Percentiles rank a stretch among this genome's conserved stretches.
These are phyloP conservation scores for Hemitrygon akajei DNA, from an alignment of 2,797 vertebrate genomes.

Conservation along the genomic window DNA sequence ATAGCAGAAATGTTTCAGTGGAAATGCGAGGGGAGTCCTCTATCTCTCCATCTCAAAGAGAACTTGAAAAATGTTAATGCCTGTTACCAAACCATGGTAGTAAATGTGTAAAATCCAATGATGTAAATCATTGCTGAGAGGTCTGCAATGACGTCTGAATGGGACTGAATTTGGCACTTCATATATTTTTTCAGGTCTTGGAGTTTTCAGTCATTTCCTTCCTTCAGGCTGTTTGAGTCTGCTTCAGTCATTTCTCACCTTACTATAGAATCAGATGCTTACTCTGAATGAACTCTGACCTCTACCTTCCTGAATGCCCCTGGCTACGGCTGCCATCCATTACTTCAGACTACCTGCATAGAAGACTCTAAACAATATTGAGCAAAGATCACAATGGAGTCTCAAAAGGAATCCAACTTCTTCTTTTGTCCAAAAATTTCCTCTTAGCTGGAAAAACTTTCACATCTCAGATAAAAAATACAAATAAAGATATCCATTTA, in stretches of 20 bases:
- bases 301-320: conserved; percentile 31
- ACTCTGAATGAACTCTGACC: background rate
- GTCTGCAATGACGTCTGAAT: background rate
- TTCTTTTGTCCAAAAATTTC: background rate
- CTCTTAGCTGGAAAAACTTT: background rate
- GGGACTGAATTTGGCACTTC: background rate
- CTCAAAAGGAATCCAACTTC: background rate
- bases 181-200: background rate
- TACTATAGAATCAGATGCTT: conserved; percentile 30
- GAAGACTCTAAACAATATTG: background rate
- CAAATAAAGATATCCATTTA: background rate
- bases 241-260: conserved; percentile 34
- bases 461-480: background rate
- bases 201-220: conserved; percentile 21
- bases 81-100: background rate
- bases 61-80: conserved; percentile 14
- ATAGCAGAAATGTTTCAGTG: background rate
- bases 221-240: conserved; percentile 10
- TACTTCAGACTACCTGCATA: background rate
- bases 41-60: conserved; percentile 9
- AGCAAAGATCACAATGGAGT: conserved; percentile 14
- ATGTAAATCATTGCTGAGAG: background rate
- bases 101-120: conserved; percentile 1
- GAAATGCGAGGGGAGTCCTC: background rate
- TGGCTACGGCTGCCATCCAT: conserved; percentile 9